phyloP scores from a whole-genome alignment of 2,888 invertebrate genomes.

The Zeuzera pyrina region DNA sequence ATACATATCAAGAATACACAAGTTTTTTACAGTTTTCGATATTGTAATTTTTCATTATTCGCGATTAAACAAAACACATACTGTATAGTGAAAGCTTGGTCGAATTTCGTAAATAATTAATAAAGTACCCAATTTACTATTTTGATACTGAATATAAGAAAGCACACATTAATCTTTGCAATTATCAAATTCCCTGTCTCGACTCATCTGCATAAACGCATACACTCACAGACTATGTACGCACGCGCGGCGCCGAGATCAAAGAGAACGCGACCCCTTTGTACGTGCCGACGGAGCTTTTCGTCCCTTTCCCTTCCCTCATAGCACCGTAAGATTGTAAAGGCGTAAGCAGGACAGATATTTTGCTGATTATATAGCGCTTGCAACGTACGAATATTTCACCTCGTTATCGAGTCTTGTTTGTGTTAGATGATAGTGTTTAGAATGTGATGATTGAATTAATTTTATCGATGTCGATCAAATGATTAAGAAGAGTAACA shows the following conservation, averaged over 20 bases:
- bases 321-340: slow-evolving; percentile 42
- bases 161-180: slow-evolving; percentile 64
- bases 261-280: slow-evolving; percentile 69
- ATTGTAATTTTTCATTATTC: too few species aligned
- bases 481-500: too few species aligned
- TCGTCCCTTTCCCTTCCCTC: slow-evolving; percentile 58
- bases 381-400: slow-evolving; percentile 72
- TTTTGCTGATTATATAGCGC: slow-evolving; percentile 58
- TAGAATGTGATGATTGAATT: slow-evolving; percentile 32
- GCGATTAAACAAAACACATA: too few species aligned
- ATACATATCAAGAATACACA: too few species aligned
- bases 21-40: too few species aligned
- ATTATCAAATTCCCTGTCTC: slow-evolving; percentile 67
- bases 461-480: slow-evolving; percentile 42
- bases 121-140: too few species aligned
- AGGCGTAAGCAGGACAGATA: slow-evolving; percentile 62
- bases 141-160: too few species aligned
- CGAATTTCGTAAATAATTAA: too few species aligned
- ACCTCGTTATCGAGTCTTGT: slow-evolving; percentile 73
- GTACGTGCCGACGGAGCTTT: slow-evolving; percentile 68
- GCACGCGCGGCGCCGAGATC: slow-evolving; percentile 65
- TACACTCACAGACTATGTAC: slow-evolving; percentile 44
- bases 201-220: slow-evolving; percentile 67
- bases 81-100: too few species aligned
- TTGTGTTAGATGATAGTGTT: slow-evolving; percentile 68